phyloP scores from a whole-genome alignment of 1,140 invertebrate genomes.

The Caenorhabditis tropicalis region DNA sequence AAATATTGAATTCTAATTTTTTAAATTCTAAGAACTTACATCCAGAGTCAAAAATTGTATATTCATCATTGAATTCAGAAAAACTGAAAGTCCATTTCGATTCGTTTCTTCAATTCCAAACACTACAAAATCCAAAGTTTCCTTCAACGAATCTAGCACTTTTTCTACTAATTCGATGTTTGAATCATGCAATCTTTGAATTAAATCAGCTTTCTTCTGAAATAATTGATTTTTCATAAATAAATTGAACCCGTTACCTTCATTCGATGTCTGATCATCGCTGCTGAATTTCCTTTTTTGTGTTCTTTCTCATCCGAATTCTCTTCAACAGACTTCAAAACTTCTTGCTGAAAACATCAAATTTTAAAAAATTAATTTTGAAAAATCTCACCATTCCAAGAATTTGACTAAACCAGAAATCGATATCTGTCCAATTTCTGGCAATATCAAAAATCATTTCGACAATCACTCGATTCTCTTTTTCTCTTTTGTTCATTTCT shows the following conservation, averaged over 20 bases:
- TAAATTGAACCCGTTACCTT: background rate
- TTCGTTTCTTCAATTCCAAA: background rate
- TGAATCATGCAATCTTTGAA: background rate
- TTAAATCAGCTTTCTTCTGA: background rate
- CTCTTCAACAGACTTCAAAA: background rate
- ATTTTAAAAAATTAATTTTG: background rate
- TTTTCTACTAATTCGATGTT: background rate
- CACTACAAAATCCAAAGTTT: background rate
- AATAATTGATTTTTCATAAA: background rate
- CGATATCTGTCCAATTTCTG: background rate
- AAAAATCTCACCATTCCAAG: background rate
- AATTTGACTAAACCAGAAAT: background rate
- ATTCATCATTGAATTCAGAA: background rate
- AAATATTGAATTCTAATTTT: too few relatives aligned
- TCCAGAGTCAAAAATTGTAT: background rate
- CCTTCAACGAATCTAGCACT: background rate
- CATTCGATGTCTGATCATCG: background rate
- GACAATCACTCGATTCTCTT: background rate
- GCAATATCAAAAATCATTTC: background rate
- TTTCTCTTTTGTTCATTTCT: background rate
- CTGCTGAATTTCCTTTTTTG: background rate
- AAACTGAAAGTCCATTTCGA: background rate
- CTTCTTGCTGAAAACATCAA: background rate
- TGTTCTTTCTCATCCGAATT: background rate
- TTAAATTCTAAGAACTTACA: too few relatives aligned